A percentile compares a stretch with the other conserved stretches of the same genome.
Evolutionary conservation across 1,140 invertebrate species (phyloP).

Genomic region (Apis cerana): DNA sequence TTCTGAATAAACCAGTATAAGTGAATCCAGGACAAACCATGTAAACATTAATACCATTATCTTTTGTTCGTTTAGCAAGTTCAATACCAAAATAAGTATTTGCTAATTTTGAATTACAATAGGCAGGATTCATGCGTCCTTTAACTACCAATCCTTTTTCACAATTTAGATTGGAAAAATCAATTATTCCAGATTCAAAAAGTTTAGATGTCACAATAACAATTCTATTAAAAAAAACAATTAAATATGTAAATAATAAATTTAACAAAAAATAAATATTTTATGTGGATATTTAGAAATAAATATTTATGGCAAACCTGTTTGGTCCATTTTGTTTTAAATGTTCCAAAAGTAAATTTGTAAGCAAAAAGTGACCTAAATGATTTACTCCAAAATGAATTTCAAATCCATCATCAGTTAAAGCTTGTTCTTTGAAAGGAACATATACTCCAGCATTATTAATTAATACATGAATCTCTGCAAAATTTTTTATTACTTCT

Average conservation of each 20-base stretch:
- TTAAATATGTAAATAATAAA: slow-evolving; percentile 9
- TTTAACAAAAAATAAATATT: neutral
- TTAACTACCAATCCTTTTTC: slow-evolving; percentile 80
- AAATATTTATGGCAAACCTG: slow-evolving; percentile 77
- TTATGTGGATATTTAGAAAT: neutral
- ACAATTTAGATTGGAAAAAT: slow-evolving; percentile 88
- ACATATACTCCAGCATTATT: slow-evolving; percentile 89
- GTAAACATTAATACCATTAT: slow-evolving; percentile 86
- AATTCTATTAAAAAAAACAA: slow-evolving; percentile 77
- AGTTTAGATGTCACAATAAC: slow-evolving; percentile 83
- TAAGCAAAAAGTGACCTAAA: slow-evolving; percentile 92
- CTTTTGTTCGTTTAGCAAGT: slow-evolving; percentile 83
- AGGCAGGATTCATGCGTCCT: slow-evolving; percentile 85
- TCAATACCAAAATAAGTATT: slow-evolving; percentile 87
- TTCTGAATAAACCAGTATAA: slow-evolving; percentile 88
- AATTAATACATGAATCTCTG: slow-evolving; percentile 87
- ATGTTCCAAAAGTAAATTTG: slow-evolving; percentile 87
- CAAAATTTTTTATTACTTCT: slow-evolving; percentile 83
- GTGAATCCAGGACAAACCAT: slow-evolving; percentile 92
- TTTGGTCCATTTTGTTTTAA: slow-evolving; percentile 85
- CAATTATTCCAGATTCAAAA: slow-evolving; percentile 85
- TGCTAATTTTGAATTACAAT: slow-evolving; percentile 91
- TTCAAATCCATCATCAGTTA: slow-evolving; percentile 92
- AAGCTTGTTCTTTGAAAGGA: slow-evolving; percentile 79
- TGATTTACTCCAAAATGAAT: slow-evolving; percentile 91